Conservation (phyloP, 2,797 vertebrate genomes). For the Brachyrhaphis roseni region DNA sequence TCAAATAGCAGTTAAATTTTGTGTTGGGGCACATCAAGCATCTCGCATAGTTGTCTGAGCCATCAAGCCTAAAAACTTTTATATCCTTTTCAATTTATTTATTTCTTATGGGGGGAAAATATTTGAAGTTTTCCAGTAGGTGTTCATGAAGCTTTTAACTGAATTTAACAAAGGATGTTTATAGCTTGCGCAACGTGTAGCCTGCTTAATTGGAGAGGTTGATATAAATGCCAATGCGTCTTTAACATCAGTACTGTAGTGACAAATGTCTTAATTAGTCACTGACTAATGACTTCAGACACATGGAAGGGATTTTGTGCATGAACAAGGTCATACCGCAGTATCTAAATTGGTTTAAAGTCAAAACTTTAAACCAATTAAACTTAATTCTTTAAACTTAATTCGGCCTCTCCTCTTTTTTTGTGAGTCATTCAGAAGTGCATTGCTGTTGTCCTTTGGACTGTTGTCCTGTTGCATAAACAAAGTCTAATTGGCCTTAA, state of each 20-base stretch:
- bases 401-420: not conserved
- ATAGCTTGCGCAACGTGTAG: not conserved
- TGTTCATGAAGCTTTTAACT: not conserved
- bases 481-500: not conserved
- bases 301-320: not conserved
- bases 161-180: not conserved
- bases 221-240: not conserved
- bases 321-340: not conserved
- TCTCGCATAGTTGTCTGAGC: not conserved
- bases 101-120: fast-evolving
- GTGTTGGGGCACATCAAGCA: not conserved
- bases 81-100: not conserved
- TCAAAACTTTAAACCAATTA: not conserved
- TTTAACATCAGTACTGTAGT: not conserved
- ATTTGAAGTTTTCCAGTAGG: not conserved
- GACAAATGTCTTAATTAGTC: not conserved
- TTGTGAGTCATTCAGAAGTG: not conserved
- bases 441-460: not conserved
- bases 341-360: not conserved
- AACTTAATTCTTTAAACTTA: no score
- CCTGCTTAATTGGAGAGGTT: not conserved
- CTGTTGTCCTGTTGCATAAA: not conserved
- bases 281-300: not conserved
- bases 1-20: conserved; percentile 1
- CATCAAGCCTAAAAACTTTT: not conserved